Evolutionary conservation across 1,140 invertebrate species (phyloP), one percentile per base, ranked within the genome.

Genomic region (Drosophila obscura): DNA sequence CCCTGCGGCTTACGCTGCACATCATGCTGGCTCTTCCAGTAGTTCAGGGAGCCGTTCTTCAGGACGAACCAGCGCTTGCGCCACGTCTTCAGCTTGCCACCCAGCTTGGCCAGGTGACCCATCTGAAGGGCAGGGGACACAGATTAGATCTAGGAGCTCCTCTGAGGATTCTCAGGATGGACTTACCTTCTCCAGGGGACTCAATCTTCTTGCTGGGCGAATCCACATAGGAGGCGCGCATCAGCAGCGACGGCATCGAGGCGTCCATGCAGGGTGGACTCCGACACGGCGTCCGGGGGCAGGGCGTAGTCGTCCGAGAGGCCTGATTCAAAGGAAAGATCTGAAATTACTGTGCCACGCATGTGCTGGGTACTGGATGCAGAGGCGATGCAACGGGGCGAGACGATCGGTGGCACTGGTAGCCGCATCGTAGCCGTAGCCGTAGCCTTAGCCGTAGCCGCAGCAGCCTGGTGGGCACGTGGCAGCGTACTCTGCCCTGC

Each of bases 61-160:
- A 99, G 92, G 0, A 98, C 96, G 89, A 99, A 99, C 96, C 97
- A 99, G 80, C 97, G 93, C 88, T 98, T 97, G 72, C 97, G 94
- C 98, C 98, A 99, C 0, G 97, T 98, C 93, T 98, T 99, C 1
- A 99, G 93, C 93, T 98, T 98, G 11, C 98, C 98, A 49, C 98
- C 97, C 41, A 99, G 93, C 93, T 99, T 99, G 11, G 97, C 97
- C 41, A 99, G 93, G 89, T 98, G 97, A 5, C 98, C 98, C 82
- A 95, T 95, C 93, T 92, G 4, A 4, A 8, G 48, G 2, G 44
- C 9, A 45, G 13, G n/a, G n/a, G 4, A 5, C 19, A 19, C 19
- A 19, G 35, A 39, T 39, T 13, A 13, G 4, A 13, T 0, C 35
- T 39, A n/a, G n/a, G 11, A 9, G 2, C 5, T 39, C 6, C 6